Evolutionary conservation across 2,113 vertebrate species (phyloP).

Genomic region (Australoheros scitulus): DNA sequence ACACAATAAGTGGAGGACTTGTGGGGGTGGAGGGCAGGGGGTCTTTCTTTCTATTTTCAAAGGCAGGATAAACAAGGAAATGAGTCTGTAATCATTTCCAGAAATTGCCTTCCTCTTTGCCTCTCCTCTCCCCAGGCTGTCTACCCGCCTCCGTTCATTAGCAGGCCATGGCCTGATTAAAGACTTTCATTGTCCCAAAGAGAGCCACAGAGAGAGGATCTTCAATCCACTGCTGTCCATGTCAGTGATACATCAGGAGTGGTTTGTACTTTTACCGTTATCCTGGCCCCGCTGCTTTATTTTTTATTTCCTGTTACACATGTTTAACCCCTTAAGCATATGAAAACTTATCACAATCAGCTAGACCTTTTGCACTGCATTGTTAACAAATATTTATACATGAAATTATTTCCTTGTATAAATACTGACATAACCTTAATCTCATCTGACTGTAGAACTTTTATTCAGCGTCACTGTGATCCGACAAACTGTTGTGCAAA

Average conservation of each 20-base stretch:
- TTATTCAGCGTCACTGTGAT: slow-evolving; percentile 24
- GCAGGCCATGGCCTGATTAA: slow-evolving; percentile 79
- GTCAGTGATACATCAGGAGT: slow-evolving; percentile 34
- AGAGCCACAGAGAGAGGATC: slow-evolving; percentile 43
- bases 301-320: slow-evolving; percentile 24
- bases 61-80: slow-evolving; percentile 85
- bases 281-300: not conserved
- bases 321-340: slow-evolving; percentile 6
- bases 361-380: not conserved
- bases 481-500: slow-evolving; percentile 28
- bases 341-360: slow-evolving; percentile 3
- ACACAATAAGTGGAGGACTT: slow-evolving; percentile 70
- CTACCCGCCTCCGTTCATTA: slow-evolving; percentile 80
- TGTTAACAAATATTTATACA: not conserved
- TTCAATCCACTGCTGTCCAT: slow-evolving; percentile 29
- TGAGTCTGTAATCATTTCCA: slow-evolving; percentile 86
- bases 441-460: slow-evolving; percentile 6
- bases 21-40: slow-evolving; percentile 53
- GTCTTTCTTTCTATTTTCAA: slow-evolving; percentile 75
- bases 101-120: slow-evolving; percentile 81
- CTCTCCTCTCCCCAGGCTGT: slow-evolving; percentile 65
- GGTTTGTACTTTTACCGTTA: slow-evolving; percentile 21
- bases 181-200: slow-evolving; percentile 70
- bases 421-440: not conserved
- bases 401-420: not conserved